Evolutionary conservation across 2,113 vertebrate genomes (phyloP), one percentile per base, ranked within the genome.

Genomic region (Sebastes schlegelii): DNA sequence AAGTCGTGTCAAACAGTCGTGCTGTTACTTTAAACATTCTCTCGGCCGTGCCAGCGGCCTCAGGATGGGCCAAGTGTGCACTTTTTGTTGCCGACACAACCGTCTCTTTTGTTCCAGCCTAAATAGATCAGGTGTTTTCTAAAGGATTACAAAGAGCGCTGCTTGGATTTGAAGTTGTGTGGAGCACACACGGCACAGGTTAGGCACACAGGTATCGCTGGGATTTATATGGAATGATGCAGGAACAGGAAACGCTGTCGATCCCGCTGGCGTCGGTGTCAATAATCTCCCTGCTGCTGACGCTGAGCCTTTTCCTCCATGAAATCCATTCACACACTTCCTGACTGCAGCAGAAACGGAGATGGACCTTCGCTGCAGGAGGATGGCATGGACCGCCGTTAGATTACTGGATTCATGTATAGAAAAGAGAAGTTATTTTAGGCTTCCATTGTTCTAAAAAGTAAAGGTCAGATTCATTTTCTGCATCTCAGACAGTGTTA

Each of bases 211-310:
- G 80, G 83, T 80, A 64, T 65, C 6, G 51, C 16, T 40, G n/a
- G 73, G 83, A 80, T 81, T 73, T 77, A 69, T 49, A 46, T 34
- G 34, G 82, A 80, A 73, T 49, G 64, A 21, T 0, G 6, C 34
- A 43, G n/a, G 64, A 78, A 89, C 77, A 76, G 71, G 77, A 86
- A 85, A 77, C 45, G 26, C 80, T 69, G 78, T 87, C 79, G 57
- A 68, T 85, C 52, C 82, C 23, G 26, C 55, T 7, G 69, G 83
- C 74, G 79, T 85, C 8, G 49, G 86, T 92, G 88, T 95, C 91
- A 86, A 80, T 91, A 93, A 83, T 91, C 89, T 91, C 70, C 65
- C 74, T 66, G 80, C 86, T 94, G 95, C 92, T 94, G 92, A 96
- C 90, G 63, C 61, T 4, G 54, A 3, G 64, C 49, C 90, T 87